phyloP scores from a whole-genome alignment of 2,888 invertebrate species.

The Uloborus plumipes region DNA sequence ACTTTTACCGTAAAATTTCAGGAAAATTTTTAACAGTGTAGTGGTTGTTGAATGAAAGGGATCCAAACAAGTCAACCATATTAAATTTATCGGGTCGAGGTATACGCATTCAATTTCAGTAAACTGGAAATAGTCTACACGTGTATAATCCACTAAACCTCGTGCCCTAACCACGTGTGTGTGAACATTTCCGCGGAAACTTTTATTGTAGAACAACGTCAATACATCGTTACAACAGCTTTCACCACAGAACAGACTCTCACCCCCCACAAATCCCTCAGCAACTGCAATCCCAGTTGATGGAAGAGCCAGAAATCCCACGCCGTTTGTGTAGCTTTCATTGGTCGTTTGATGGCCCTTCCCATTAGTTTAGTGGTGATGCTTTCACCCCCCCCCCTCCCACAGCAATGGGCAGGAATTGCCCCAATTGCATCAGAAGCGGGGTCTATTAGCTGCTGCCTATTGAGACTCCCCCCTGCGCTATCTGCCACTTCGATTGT shows the following conservation, averaged over 20 bases:
- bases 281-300: slow-evolving; percentile 4
- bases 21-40: too few species aligned
- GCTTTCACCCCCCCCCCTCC: background rate
- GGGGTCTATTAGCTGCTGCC: slow-evolving; percentile 42
- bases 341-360: slow-evolving; percentile 30
- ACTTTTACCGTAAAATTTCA: too few species aligned
- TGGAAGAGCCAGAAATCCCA: background rate
- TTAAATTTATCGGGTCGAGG: too few species aligned
- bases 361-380: background rate
- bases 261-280: background rate
- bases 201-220: too few species aligned
- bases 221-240: background rate
- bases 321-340: slow-evolving; percentile 25
- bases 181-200: too few species aligned
- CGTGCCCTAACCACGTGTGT: too few species aligned
- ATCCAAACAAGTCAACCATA: too few species aligned
- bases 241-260: background rate
- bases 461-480: slow-evolving; percentile 21
- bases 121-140: too few species aligned
- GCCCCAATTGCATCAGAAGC: slow-evolving; percentile 39
- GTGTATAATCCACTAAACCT: too few species aligned
- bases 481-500: slow-evolving; percentile 17
- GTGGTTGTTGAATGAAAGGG: too few species aligned
- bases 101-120: too few species aligned
- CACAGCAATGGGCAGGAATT: slow-evolving; percentile 29